Percentiles rank a stretch among this genome's conserved stretches.
These are phyloP conservation scores for Hippocampus kuda DNA, from an alignment of 2,797 vertebrate genomes.

Conservation along the genomic window DNA sequence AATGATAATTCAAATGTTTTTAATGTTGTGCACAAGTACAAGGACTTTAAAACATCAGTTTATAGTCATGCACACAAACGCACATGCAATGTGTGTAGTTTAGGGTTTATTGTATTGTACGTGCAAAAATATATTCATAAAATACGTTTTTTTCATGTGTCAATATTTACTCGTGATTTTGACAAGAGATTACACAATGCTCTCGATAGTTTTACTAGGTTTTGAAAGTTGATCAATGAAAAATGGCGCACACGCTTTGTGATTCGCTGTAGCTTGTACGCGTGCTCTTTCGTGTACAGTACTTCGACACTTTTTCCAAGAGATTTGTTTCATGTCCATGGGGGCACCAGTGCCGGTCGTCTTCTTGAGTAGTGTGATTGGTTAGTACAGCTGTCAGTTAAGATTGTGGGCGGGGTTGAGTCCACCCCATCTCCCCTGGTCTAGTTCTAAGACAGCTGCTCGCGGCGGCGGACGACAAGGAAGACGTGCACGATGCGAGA, in stretches of 20 bases:
- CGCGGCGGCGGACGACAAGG: conserved; percentile 40
- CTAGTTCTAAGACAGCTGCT: conserved; percentile 53
- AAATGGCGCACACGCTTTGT: neutral
- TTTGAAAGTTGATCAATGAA: neutral
- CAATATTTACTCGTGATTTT: neutral
- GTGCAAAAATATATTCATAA: neutral
- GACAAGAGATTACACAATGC: neutral
- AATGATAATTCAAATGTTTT: no score
- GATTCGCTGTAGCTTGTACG: neutral
- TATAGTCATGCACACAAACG: conserved; percentile 1
- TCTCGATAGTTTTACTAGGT: neutral
- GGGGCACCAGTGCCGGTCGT: neutral
- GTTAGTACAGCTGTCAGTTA: conserved; percentile 36
- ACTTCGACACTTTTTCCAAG: neutral
- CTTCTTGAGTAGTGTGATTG: conserved; percentile 36
- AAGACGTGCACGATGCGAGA: conserved; percentile 40
- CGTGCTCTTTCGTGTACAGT: neutral
- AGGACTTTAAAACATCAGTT: neutral
- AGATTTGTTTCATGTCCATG: neutral
- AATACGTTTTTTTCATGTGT: neutral
- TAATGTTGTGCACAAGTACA: neutral
- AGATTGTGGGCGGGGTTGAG: conserved; percentile 31
- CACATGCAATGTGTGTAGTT: neutral
- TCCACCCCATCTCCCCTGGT: conserved; percentile 33
- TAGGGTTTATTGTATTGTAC: neutral